These are phyloP conservation scores for Zele albiditarsus DNA, from an alignment of 2,888 invertebrate species.

Conservation along the genomic window DNA sequence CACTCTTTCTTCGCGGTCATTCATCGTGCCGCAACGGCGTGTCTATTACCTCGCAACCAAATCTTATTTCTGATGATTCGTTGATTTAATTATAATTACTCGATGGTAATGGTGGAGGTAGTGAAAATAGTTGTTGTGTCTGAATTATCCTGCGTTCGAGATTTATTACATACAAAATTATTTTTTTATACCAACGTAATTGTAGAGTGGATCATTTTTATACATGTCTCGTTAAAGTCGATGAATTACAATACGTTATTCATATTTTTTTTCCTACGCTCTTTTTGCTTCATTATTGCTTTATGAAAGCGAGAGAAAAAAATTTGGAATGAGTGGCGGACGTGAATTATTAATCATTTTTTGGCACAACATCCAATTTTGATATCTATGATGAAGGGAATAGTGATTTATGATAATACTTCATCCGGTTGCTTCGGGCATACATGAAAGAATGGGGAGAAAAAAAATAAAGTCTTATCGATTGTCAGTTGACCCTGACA, in stretches of 20 bases:
- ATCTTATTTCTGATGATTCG: constrained; percentile 29
- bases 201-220: background rate
- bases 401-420: constrained; percentile 5
- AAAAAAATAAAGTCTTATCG: constrained; percentile 8
- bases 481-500: background rate
- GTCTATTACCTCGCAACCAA: constrained; percentile 23
- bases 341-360: constrained; percentile 9
- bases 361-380: constrained; percentile 5
- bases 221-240: constrained; percentile 6
- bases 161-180: background rate
- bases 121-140: constrained; percentile 1
- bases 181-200: constrained; percentile 10
- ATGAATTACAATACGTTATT: constrained; percentile 20
- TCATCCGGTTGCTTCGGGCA: constrained; percentile 3
- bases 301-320: background rate
- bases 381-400: constrained; percentile 3
- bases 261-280: background rate
- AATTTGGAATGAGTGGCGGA: background rate
- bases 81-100: constrained; percentile 42
- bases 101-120: background rate
- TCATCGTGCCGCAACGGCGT: constrained; percentile 2
- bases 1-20: constrained; percentile 17
- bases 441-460: background rate
- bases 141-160: constrained; percentile 1
- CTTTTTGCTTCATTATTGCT: constrained; percentile 2